A percentile compares a stretch with the other conserved stretches of the same genome.
Evolutionary conservation across 2,888 invertebrate genomes (phyloP).

Genomic region (Diaphora mendica): DNA sequence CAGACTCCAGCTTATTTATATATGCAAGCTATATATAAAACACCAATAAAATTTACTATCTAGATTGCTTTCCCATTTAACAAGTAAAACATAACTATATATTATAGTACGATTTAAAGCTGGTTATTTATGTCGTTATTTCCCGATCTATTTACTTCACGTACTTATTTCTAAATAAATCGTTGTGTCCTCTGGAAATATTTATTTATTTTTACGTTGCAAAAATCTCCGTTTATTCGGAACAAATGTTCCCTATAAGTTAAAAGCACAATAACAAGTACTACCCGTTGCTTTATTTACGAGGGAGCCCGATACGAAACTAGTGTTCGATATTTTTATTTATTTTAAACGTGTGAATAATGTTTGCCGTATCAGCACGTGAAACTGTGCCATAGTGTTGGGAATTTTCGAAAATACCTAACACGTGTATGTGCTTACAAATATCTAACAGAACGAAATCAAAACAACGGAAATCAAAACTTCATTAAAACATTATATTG

Average conservation of each 20-base stretch:
- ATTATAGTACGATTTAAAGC: background rate
- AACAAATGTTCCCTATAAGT: slow-evolving; percentile 51
- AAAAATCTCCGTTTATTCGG: slow-evolving; percentile 37
- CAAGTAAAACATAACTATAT: background rate
- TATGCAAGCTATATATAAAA: too few relatives aligned
- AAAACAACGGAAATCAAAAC: too few relatives aligned
- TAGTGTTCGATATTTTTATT: slow-evolving; percentile 50
- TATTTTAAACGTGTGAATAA: slow-evolving; percentile 55
- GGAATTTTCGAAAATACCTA: slow-evolving; percentile 1
- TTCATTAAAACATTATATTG: too few relatives aligned
- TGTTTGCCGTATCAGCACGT: slow-evolving; percentile 51
- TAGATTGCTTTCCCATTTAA: background rate
- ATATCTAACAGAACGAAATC: too few relatives aligned
- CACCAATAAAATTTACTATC: background rate
- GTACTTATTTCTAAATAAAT: slow-evolving; percentile 6
- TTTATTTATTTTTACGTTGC: slow-evolving; percentile 42
- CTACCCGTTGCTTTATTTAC: slow-evolving; percentile 49
- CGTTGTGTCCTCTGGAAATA: slow-evolving; percentile 12
- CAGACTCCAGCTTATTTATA: too few relatives aligned
- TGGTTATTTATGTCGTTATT: background rate
- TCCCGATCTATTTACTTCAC: background rate
- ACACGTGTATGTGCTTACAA: background rate
- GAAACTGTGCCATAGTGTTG: slow-evolving; percentile 37
- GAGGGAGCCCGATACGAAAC: slow-evolving; percentile 44
- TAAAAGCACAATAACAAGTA: slow-evolving; percentile 53